Conservation (phyloP, 2,797 vertebrate genomes). For the Chloroceryle inda region DNA sequence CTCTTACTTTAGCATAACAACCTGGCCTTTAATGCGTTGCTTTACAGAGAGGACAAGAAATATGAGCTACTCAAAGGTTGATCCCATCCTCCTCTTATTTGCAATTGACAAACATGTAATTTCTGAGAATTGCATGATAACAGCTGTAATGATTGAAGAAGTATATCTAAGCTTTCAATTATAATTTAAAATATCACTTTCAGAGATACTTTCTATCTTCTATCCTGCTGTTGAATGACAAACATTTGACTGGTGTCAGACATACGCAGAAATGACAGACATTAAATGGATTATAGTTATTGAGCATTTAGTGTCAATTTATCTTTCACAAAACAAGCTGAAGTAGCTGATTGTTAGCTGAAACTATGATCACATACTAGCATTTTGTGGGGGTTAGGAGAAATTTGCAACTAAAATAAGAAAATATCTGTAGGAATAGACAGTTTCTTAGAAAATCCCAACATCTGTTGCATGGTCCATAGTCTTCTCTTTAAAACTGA, state of each 20-base stretch:
- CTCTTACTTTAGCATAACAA: not conserved
- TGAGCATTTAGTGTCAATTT: not conserved
- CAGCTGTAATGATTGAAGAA: not conserved
- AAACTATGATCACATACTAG: not conserved
- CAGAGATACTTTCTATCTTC: conserved; percentile 15
- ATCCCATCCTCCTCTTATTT: not conserved
- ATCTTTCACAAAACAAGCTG: not conserved
- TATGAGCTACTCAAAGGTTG: not conserved
- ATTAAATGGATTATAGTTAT: not conserved
- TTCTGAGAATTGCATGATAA: not conserved
- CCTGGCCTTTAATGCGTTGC: not conserved
- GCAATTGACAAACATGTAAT: not conserved
- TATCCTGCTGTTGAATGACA: not conserved
- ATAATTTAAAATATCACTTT: conserved; percentile 39
- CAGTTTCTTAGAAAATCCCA: not conserved
- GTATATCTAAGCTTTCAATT: not conserved
- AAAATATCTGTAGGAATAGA: not conserved
- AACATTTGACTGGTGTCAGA: not conserved
- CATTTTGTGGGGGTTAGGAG: not conserved
- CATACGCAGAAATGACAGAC: not conserved
- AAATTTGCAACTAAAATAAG: not conserved
- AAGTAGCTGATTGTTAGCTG: not conserved
- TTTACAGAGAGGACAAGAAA: not conserved
- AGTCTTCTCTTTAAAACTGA: not conserved
- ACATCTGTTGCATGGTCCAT: not conserved